Conservation (phyloP, 2,888 invertebrate species). For the Terebella lapidaria region DNA sequence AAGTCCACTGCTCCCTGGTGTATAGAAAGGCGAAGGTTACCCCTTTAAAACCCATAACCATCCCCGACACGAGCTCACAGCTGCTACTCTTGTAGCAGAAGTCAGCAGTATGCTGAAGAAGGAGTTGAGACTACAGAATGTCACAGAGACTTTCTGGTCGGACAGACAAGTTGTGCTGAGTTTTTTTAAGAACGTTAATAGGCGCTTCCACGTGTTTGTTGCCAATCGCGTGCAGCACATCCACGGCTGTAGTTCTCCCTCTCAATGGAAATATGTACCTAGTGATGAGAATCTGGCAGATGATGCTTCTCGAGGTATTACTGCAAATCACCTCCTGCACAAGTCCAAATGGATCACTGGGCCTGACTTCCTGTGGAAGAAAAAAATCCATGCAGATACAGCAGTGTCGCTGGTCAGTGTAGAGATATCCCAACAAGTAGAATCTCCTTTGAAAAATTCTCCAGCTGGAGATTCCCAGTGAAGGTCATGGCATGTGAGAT, state of each 20-base stretch:
- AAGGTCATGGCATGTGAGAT: no score
- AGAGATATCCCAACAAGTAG: no score
- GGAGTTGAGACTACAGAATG: constrained; percentile 9
- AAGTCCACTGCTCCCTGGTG: constrained; percentile 12
- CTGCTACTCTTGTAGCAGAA: constrained; percentile 7
- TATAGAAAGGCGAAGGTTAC: constrained; percentile 10
- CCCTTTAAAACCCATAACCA: constrained; percentile 8
- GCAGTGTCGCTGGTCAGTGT: no score
- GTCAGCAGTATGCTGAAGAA: constrained; percentile 9
- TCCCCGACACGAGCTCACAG: constrained; percentile 14
- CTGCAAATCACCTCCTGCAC: constrained; percentile 10
- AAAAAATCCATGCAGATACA: no score
- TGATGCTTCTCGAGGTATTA: constrained; percentile 26
- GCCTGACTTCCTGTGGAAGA: constrained; percentile 16
- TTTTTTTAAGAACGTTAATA: constrained; percentile 19
- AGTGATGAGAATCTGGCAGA: constrained; percentile 38
- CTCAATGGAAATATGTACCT: constrained; percentile 30
- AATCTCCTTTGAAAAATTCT: no score
- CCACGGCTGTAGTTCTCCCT: constrained; percentile 13
- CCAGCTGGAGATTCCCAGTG: no score
- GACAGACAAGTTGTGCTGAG: constrained; percentile 14
- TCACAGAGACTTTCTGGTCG: constrained; percentile 16
- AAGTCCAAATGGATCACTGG: constrained; percentile 14
- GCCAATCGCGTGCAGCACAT: constrained; percentile 29
- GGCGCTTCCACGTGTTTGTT: constrained; percentile 31